Conservation (phyloP, 2,113 vertebrate species). For the Brachypteracias leptosomus region DNA sequence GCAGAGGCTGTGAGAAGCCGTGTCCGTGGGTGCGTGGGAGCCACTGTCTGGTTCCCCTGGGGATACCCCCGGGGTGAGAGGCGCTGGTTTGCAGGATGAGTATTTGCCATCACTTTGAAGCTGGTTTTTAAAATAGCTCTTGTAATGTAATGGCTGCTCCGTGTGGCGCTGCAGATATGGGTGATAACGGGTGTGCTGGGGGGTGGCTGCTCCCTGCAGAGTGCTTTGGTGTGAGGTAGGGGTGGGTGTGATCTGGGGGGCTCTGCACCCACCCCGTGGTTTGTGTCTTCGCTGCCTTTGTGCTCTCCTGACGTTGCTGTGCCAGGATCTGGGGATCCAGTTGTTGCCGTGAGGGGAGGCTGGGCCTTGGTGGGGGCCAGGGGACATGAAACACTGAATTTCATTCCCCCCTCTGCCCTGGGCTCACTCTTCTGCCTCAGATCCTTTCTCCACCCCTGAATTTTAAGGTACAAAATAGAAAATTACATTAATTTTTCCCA, state of each 20-base stretch:
- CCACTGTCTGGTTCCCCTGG: background rate
- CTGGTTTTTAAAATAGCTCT: background rate
- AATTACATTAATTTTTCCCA: background rate
- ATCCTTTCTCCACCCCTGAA: background rate
- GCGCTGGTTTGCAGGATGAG: constrained; percentile 8
- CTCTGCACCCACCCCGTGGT: background rate
- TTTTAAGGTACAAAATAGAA: background rate
- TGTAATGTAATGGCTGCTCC: background rate
- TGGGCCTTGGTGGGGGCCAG: background rate
- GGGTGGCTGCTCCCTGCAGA: background rate
- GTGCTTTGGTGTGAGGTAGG: background rate
- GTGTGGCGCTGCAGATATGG: background rate
- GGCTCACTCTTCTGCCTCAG: background rate
- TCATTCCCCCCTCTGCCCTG: background rate
- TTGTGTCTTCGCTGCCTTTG: background rate
- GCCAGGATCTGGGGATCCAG: background rate
- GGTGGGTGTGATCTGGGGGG: background rate
- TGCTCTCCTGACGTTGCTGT: background rate
- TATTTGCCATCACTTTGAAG: constrained; percentile 12
- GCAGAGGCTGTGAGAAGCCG: background rate
- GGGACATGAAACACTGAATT: background rate
- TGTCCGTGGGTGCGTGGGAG: background rate
- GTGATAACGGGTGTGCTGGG: constrained; percentile 5
- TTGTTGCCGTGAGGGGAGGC: rapidly evolving
- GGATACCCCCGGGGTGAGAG: background rate